Base-by-base conservation (phyloP, 2,888 invertebrate species). In the Teinopalpus imperialis region DNA sequence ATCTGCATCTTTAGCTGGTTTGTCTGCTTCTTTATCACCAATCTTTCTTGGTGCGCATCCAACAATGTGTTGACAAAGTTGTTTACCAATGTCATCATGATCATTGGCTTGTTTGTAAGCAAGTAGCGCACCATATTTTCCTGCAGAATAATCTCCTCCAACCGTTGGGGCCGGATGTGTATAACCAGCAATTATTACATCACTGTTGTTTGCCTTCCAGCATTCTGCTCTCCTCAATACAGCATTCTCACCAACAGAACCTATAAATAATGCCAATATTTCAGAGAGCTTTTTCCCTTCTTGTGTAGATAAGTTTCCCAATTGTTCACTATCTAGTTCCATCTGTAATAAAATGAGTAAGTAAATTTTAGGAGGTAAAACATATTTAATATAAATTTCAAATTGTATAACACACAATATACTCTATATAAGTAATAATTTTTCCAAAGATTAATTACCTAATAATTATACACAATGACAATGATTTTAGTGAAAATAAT, bases 61-160 rank as follows among this genome's bases (percentile, higher is more conserved):
- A 12, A 98, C 96, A 61, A 98, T 93, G 68, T 98, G 98, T 72
- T 98, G 98, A 69, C 97, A 97, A 3, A 98, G 74, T 63, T 95
- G 93, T 57, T 92, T 91, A 9, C 94, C 94, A 5, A 95, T 65
- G 43, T 88, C 81, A 31, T 89, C 79, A 1, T 71, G 62, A 32
- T 66, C 79, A 43, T 58, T 69, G 34, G 63, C 64, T 60, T 81
- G 89, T 69, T 86, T 91, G 66, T 94, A 93, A 12, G 95, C 95
- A 0, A 98, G 86, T 32, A 98, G 68, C 0, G 96, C 94, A 18
- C 96, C 98, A 74, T 97, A 97, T 81, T 94, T 95, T 34, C 98
- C 98, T 8, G 92, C 80, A 13, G 92, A 91, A 36, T 91, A 89
- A 13, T 90, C 82, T 0, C 71, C 59, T 0, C 82, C 68, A 2